Percentiles rank a stretch among this genome's conserved stretches.
Conservation (phyloP, 2,888 invertebrate species). For the Drosophila tanythrix region DNA sequence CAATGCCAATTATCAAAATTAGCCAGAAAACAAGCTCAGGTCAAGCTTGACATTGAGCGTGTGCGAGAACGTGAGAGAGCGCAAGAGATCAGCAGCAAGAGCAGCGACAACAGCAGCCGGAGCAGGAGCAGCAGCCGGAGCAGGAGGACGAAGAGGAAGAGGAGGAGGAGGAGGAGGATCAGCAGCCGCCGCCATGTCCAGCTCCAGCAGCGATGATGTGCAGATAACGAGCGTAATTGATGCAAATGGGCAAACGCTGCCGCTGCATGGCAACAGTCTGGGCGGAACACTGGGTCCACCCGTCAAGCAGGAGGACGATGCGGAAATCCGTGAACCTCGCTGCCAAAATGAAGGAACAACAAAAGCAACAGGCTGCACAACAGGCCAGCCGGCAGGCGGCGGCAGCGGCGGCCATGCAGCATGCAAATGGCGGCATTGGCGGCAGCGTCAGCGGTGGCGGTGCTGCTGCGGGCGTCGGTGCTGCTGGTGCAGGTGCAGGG, state of each 20-base stretch:
- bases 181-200: constrained; percentile 46
- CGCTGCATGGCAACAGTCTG: constrained; percentile 81
- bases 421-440: constrained; percentile 63
- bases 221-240: constrained; percentile 82
- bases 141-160: constrained; percentile 4
- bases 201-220: constrained; percentile 72
- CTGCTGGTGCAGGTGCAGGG: constrained; percentile 21
- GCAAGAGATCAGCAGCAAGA: constrained; percentile 1
- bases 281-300: constrained; percentile 75
- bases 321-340: constrained; percentile 94
- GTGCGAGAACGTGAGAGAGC: constrained; percentile 11
- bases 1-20: constrained; percentile 21
- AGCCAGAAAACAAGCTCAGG: constrained; percentile 2
- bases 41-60: constrained; percentile 19
- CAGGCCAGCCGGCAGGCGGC: constrained; percentile 72
- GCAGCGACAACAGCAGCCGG: constrained; percentile 3
- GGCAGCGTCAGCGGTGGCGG: constrained; percentile 2
- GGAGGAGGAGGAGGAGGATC: constrained; percentile 6
- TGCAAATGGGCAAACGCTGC: constrained; percentile 82
- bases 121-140: constrained; percentile 5
- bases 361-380: constrained; percentile 86
- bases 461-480: constrained; percentile 18
- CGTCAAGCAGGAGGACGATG: constrained; percentile 89
- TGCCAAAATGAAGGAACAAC: constrained; percentile 93
- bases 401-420: constrained; percentile 53